phyloP scores from a whole-genome alignment of 2,888 invertebrate species.

The Arrhopalites spinosus region DNA sequence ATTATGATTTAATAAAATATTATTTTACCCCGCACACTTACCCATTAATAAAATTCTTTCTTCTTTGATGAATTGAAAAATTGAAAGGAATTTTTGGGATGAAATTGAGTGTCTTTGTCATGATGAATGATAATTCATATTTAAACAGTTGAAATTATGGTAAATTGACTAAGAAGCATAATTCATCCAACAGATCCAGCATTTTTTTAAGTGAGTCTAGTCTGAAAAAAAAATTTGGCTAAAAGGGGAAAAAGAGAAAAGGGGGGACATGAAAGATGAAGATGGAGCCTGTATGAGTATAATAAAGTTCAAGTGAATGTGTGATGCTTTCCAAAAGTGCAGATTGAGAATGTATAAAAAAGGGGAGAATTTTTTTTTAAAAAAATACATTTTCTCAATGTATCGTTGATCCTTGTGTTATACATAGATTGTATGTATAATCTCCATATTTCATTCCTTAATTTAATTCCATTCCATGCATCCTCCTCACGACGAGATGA shows the following conservation, averaged over 20 bases:
- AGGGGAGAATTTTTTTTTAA: not conserved
- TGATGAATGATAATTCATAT: not conserved
- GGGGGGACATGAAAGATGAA: not conserved
- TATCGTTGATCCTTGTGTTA: not conserved
- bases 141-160: too few species aligned
- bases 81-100: conserved; percentile 17
- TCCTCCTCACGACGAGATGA: conserved; percentile 1
- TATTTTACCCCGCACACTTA: too few species aligned
- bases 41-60: too few species aligned
- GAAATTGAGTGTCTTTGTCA: not conserved
- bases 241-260: not conserved
- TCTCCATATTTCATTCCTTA: conserved; percentile 21
- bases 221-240: not conserved
- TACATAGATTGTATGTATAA: not conserved
- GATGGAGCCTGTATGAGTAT: not conserved
- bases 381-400: not conserved
- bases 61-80: too few species aligned
- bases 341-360: too few species aligned
- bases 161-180: too few species aligned
- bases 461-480: conserved; percentile 31
- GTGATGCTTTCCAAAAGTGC: too few species aligned
- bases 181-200: too few species aligned
- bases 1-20: too few species aligned
- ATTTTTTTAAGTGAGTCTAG: not conserved
- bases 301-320: not conserved